Evolutionary conservation across 2,888 invertebrate genomes (phyloP).

Genomic region (Eulithis prunata): DNA sequence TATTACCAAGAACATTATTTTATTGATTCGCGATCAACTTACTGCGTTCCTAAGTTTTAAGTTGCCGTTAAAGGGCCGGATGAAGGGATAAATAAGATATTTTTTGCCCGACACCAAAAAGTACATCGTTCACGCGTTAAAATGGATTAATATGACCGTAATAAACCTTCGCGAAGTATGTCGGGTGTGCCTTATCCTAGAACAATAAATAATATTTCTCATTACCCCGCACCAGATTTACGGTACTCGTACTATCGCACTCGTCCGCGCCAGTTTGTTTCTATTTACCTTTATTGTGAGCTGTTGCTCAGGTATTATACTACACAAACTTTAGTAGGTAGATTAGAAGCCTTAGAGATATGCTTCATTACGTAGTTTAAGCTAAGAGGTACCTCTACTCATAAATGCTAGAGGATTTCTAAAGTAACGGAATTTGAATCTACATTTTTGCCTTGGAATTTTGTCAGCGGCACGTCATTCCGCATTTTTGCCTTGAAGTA

Average conservation of each 20-base stretch:
- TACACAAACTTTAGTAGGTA: neutral
- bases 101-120: constrained; percentile 12
- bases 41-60: too few relatives aligned
- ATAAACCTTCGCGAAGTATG: constrained; percentile 52
- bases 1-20: too few relatives aligned
- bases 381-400: too few relatives aligned
- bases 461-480: too few relatives aligned
- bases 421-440: too few relatives aligned
- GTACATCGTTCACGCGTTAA: constrained; percentile 4
- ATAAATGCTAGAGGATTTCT: too few relatives aligned
- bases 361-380: too few relatives aligned
- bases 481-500: too few relatives aligned
- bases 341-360: neutral
- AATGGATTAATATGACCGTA: constrained; percentile 48
- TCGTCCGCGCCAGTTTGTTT: constrained; percentile 38
- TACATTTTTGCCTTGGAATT: too few relatives aligned
- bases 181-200: constrained; percentile 51
- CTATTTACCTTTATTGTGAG: constrained; percentile 25
- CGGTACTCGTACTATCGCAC: constrained; percentile 43
- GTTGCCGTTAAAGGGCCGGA: too few relatives aligned
- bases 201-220: constrained; percentile 77
- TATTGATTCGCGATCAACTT: too few relatives aligned
- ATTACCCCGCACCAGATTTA: constrained; percentile 60
- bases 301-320: neutral
- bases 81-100: neutral